Percentiles rank a stretch among this genome's conserved stretches.
phyloP scores from a whole-genome alignment of 1,140 invertebrate genomes.

The Palaemon carinicauda region DNA sequence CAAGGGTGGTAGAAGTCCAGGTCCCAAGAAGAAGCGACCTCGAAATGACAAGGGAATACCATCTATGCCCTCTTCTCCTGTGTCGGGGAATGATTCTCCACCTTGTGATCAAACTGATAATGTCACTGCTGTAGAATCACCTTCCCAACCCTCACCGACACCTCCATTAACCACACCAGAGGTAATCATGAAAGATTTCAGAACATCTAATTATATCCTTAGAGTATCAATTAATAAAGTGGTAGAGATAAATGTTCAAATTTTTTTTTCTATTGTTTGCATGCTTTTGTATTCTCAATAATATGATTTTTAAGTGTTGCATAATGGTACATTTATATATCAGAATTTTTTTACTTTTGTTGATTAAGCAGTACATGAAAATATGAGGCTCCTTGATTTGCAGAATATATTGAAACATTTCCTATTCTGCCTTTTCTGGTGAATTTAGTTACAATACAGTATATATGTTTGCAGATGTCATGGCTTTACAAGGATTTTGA shows the following conservation, averaged over 20 bases:
- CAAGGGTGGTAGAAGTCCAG: not conserved
- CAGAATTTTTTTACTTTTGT: no score
- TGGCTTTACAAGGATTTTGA: no score
- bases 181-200: not conserved
- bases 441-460: not conserved
- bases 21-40: conserved; percentile 30
- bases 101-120: not conserved
- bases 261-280: no score
- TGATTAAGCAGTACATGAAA: no score
- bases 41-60: conserved; percentile 4
- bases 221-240: no score
- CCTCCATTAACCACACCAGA: not conserved
- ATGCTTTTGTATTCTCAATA: no score
- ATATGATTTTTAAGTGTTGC: no score
- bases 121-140: not conserved
- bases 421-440: not conserved
- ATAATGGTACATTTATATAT: no score
- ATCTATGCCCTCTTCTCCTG: not conserved
- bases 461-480: no score
- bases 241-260: no score
- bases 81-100: conserved; percentile 16
- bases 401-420: not conserved
- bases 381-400: no score
- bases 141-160: conserved; percentile 44
- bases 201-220: no score